These are phyloP conservation scores for Champsocephalus gunnari DNA, from an alignment of 2,797 vertebrate genomes.

Conservation along the genomic window DNA sequence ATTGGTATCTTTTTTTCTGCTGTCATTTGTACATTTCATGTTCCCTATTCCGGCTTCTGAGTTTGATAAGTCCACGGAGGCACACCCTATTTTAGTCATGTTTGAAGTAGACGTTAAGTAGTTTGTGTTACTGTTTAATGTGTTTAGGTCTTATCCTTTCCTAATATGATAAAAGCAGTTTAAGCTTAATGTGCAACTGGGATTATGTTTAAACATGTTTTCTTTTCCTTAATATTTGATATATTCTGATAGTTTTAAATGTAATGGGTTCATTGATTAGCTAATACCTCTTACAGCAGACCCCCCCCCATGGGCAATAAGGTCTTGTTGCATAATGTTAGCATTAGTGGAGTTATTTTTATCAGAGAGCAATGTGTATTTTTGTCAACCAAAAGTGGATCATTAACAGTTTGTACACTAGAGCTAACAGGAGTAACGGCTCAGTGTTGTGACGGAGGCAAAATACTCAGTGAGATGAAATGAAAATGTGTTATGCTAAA, in stretches of 20 bases:
- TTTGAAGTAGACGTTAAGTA: not conserved
- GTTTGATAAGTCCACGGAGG: slow-evolving; percentile 6
- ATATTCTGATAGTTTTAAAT: not conserved
- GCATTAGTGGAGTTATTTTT: not conserved
- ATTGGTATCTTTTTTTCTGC: slow-evolving; percentile 21
- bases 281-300: not conserved
- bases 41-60: slow-evolving; percentile 5
- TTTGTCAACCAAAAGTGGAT: not conserved
- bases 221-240: not conserved
- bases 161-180: not conserved
- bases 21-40: slow-evolving; percentile 5
- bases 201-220: not conserved
- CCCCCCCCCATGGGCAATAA: not conserved
- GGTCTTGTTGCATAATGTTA: not conserved
- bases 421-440: not conserved
- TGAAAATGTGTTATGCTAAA: not conserved
- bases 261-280: not conserved
- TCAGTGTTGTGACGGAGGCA: no score
- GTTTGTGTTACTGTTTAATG: not conserved
- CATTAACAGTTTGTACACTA: not conserved
- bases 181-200: not conserved
- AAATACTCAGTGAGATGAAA: no score
- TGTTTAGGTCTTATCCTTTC: not conserved
- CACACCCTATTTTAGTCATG: not conserved
- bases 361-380: not conserved